Percentiles rank a stretch among this genome's conserved stretches.
Evolutionary conservation across 2,888 invertebrate genomes (phyloP).

Genomic region (Diarsia rubi): DNA sequence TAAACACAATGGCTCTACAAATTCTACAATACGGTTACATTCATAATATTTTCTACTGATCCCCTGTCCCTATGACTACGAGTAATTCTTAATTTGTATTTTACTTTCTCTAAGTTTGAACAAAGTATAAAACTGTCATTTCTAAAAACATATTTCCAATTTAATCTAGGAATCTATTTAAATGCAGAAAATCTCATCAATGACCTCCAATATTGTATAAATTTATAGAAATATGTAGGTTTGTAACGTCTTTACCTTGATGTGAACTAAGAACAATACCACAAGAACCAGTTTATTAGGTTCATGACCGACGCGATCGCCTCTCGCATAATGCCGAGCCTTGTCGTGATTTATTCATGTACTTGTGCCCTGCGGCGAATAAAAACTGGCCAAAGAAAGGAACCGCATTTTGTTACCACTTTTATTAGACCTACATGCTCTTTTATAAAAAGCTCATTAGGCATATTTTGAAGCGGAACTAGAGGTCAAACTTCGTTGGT

Average conservation of each 20-base stretch:
- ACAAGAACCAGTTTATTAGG: constrained; percentile 88
- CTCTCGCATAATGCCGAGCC: constrained; percentile 81
- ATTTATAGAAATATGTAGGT: constrained; percentile 51
- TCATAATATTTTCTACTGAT: neutral
- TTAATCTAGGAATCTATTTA: neutral
- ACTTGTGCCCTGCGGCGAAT: constrained; percentile 69
- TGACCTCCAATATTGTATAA: constrained; percentile 19
- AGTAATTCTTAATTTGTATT: neutral
- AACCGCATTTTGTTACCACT: constrained; percentile 66
- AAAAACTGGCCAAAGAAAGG: constrained; percentile 77
- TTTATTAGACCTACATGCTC: constrained; percentile 65
- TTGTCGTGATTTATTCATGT: constrained; percentile 83
- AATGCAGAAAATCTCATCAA: neutral
- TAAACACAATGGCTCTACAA: neutral
- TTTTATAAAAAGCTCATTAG: constrained; percentile 58
- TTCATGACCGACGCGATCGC: constrained; percentile 85
- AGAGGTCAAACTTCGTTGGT: constrained; percentile 50
- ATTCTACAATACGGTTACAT: neutral
- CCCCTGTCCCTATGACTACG: neutral
- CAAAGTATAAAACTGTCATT: neutral
- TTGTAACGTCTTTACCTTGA: constrained; percentile 65
- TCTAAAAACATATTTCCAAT: neutral
- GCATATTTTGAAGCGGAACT: constrained; percentile 44
- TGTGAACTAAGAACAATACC: constrained; percentile 79
- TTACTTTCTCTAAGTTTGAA: neutral